Percentiles rank a stretch among this genome's conserved stretches.
These are phyloP conservation scores for Drosophila pachea DNA, from an alignment of 1,140 invertebrate genomes.

Conservation along the genomic window DNA sequence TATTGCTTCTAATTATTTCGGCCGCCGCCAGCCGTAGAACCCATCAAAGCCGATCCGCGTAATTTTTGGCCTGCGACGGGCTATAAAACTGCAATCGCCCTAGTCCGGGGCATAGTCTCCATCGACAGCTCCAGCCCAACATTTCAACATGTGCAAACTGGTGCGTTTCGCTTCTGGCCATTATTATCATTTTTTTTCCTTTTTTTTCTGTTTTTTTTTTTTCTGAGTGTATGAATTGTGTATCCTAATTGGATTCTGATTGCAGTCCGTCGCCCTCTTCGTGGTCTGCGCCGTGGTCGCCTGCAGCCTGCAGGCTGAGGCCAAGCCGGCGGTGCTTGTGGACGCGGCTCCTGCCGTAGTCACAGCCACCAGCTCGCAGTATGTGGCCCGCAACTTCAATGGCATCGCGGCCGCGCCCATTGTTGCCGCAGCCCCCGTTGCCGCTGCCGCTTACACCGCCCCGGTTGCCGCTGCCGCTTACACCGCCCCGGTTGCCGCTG, in stretches of 20 bases:
- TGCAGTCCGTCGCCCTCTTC: slow-evolving; percentile 60
- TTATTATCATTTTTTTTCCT: background rate
- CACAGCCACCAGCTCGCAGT: slow-evolving; percentile 80
- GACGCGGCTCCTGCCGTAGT: slow-evolving; percentile 69
- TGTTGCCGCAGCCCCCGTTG: slow-evolving; percentile 62
- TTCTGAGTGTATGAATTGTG: background rate
- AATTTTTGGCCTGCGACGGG: background rate
- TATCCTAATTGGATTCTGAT: background rate
- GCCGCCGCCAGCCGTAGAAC: slow-evolving; percentile 46
- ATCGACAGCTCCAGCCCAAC: slow-evolving; percentile 54
- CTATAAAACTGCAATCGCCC: slow-evolving; percentile 63
- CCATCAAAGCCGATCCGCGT: too few relatives aligned
- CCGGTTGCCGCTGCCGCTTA: too few relatives aligned
- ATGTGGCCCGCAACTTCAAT: slow-evolving; percentile 79
- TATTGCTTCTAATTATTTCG: slow-evolving; percentile 28
- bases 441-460: too few relatives aligned
- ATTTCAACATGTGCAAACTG: slow-evolving; percentile 76
- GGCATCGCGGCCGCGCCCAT: slow-evolving; percentile 68
- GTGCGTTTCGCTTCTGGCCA: slow-evolving; percentile 29
- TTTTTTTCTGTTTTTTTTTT: background rate
- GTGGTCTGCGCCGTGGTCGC: slow-evolving; percentile 68
- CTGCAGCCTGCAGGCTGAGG: slow-evolving; percentile 53
- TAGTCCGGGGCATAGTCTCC: slow-evolving; percentile 46
- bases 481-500: slow-evolving; percentile 54
- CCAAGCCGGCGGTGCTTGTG: slow-evolving; percentile 65